Evolutionary conservation across 2,888 invertebrate species (phyloP).

Genomic region (Rhamnusium bicolor): DNA sequence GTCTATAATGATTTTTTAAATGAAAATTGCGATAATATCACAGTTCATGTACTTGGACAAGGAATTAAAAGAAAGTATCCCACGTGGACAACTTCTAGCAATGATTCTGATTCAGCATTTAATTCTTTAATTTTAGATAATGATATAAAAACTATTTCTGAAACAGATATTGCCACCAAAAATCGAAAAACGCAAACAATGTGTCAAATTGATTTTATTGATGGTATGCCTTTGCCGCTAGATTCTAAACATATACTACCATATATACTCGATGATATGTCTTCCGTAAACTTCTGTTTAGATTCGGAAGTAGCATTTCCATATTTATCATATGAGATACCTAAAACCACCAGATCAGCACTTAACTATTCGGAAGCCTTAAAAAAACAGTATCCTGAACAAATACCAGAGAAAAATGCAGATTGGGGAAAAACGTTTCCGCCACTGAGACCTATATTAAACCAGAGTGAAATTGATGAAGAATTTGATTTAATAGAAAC

Average conservation of each 20-base stretch:
- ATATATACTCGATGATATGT: constrained; percentile 5
- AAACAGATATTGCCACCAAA: neutral
- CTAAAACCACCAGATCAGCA: neutral
- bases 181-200: neutral
- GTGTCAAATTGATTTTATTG: neutral
- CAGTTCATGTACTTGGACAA: neutral
- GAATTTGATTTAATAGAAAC: constrained; percentile 46
- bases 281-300: neutral
- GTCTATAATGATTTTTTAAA: neutral
- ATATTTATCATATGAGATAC: constrained; percentile 14
- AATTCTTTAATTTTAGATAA: neutral
- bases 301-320: constrained; percentile 23
- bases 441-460: constrained; percentile 11
- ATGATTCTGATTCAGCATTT: neutral
- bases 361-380: constrained; percentile 29
- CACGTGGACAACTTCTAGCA: neutral
- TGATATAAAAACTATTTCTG: neutral
- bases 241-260: neutral
- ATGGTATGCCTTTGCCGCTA: neutral
- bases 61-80: constrained; percentile 11
- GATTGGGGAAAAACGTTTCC: constrained; percentile 37
- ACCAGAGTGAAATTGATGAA: constrained; percentile 42
- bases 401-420: neutral
- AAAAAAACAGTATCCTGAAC: neutral
- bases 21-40: neutral